A percentile compares a stretch with the other conserved stretches of the same genome.
These are phyloP conservation scores for Spinus olivaceus DNA, from an alignment of 2,797 vertebrate genomes.

Conservation along the genomic window DNA sequence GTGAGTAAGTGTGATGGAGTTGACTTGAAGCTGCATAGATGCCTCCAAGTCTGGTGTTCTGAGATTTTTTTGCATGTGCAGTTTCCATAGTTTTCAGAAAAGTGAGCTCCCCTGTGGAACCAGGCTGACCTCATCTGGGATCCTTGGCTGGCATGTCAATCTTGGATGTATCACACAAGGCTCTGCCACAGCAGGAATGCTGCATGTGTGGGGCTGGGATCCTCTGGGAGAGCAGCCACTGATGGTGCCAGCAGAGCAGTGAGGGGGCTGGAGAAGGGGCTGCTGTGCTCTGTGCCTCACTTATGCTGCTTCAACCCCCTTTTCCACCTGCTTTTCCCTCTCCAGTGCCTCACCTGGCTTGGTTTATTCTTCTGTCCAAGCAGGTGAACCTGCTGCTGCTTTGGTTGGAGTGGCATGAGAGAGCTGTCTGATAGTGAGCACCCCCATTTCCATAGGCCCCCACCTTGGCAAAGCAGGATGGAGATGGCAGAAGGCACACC, in stretches of 20 bases:
- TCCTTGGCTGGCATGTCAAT: background rate
- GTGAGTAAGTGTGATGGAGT: background rate
- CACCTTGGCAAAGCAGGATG: background rate
- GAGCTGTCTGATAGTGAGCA: background rate
- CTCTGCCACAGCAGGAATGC: background rate
- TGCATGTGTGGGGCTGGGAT: background rate
- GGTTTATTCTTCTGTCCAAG: background rate
- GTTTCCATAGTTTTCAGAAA: background rate
- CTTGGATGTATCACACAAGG: background rate
- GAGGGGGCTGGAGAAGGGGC: background rate
- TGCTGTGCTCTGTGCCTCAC: accelerated
- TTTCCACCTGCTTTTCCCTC: background rate
- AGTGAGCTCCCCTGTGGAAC: background rate
- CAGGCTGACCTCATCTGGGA: background rate
- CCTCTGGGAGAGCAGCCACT: background rate
- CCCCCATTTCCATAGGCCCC: background rate
- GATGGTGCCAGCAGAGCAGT: background rate
- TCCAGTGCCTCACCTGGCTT: background rate
- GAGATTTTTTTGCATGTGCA: background rate
- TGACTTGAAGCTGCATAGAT: background rate
- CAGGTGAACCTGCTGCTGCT: background rate
- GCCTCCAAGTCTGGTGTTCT: background rate
- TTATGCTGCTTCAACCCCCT: background rate
- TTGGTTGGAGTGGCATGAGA: background rate
- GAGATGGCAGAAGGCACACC: background rate